A percentile compares a stretch with the other conserved stretches of the same genome.
Conservation (phyloP, 2,113 vertebrate genomes). For the Gymnobelideus leadbeateri region DNA sequence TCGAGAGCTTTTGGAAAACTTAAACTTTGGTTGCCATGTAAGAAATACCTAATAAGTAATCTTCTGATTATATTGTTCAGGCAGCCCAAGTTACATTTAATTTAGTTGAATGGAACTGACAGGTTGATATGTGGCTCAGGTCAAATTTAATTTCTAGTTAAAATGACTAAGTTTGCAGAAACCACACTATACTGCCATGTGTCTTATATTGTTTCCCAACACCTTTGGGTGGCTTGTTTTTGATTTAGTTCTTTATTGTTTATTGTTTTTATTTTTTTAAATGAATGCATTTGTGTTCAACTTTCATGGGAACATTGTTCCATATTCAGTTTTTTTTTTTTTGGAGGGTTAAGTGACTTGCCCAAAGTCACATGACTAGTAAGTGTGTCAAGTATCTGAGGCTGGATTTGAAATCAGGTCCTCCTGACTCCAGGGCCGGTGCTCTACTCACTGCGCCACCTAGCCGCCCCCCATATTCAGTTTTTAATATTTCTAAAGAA, state of each 20-base stretch:
- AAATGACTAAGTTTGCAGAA: constrained; percentile 75
- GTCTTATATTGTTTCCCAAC: constrained; percentile 50
- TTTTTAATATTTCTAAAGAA: constrained; percentile 19
- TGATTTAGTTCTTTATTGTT: constrained; percentile 18
- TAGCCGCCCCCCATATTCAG: neutral
- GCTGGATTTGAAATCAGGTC: too few species aligned
- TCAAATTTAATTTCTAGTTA: constrained; percentile 81
- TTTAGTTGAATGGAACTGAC: constrained; percentile 76
- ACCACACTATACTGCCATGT: constrained; percentile 36
- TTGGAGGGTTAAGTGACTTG: too few species aligned
- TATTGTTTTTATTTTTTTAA: neutral
- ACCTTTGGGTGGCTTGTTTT: neutral
- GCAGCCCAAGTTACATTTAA: constrained; percentile 69
- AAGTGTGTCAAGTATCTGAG: too few species aligned
- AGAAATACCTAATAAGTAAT: constrained; percentile 77
- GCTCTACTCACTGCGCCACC: too few species aligned
- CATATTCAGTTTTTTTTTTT: neutral
- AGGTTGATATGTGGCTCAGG: constrained; percentile 75
- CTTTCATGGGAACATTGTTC: constrained; percentile 42
- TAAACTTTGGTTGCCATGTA: constrained; percentile 67
- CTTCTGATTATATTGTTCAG: constrained; percentile 76
- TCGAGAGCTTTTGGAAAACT: constrained; percentile 71
- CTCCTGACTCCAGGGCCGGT: too few species aligned
- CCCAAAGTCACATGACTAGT: too few species aligned
- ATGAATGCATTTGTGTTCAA: neutral